Evolutionary conservation across 2,888 invertebrate species (phyloP).

Genomic region (Napeogenes inachia): DNA sequence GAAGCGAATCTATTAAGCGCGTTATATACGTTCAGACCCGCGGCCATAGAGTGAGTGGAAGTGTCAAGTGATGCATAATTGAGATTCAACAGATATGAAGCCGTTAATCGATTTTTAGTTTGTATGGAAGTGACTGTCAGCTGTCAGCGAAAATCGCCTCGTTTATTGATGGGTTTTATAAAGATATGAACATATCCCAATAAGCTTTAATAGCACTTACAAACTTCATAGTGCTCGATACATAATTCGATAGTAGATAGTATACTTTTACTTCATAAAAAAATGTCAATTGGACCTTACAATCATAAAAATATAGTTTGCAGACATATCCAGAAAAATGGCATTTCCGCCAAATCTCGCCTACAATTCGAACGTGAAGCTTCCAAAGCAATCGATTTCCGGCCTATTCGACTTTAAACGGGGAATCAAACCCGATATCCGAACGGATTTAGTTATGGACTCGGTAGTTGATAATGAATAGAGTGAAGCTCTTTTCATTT

Average conservation of each 20-base stretch:
- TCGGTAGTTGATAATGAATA: constrained; percentile 66
- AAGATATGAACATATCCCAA: background rate
- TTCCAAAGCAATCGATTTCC: constrained; percentile 76
- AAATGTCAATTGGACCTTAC: constrained; percentile 8
- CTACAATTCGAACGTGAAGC: constrained; percentile 63
- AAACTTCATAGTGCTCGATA: too few species aligned
- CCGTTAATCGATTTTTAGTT: constrained; percentile 6
- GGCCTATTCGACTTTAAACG: constrained; percentile 76
- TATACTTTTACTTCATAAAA: too few species aligned
- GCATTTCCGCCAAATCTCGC: constrained; percentile 35
- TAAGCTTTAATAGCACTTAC: too few species aligned
- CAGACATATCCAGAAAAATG: constrained; percentile 28
- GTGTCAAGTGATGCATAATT: constrained; percentile 12
- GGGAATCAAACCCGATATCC: constrained; percentile 73
- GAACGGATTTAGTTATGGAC: constrained; percentile 69
- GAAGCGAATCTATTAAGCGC: constrained; percentile 75
- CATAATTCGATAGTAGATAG: too few species aligned
- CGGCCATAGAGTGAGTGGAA: constrained; percentile 29
- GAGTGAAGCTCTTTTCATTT: constrained; percentile 39
- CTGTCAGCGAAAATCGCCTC: constrained; percentile 1
- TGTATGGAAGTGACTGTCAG: constrained; percentile 3
- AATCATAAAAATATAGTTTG: constrained; percentile 13
- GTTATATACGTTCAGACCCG: constrained; percentile 67
- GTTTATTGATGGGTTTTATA: background rate
- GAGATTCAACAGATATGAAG: constrained; percentile 7